These are phyloP conservation scores for Tetranychus piercei DNA, from an alignment of 2,888 invertebrate species.

Conservation along the genomic window DNA sequence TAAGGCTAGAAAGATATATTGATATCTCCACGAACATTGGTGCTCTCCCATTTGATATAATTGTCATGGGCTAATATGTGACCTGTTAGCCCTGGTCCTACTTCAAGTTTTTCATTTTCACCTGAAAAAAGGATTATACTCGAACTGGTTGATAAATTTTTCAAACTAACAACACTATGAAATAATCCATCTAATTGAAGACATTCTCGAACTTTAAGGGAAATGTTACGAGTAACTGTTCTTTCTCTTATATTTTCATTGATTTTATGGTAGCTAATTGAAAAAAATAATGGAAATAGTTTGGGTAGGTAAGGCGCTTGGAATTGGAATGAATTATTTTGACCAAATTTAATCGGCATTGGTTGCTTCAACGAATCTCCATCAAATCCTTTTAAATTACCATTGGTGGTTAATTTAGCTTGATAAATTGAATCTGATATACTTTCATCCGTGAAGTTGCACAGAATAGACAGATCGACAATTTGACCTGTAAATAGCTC, in stretches of 20 bases:
- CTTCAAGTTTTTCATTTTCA: slow-evolving; percentile 10
- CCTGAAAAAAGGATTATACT: neutral
- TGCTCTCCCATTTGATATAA: neutral
- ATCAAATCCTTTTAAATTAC: neutral
- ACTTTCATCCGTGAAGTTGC: neutral
- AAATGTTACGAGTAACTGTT: neutral
- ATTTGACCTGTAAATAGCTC: slow-evolving; percentile 11
- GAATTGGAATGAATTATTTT: slow-evolving; percentile 8
- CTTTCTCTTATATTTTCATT: neutral
- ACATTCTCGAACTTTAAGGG: slow-evolving; percentile 10
- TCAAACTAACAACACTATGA: slow-evolving; percentile 13
- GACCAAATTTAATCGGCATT: neutral
- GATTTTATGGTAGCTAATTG: slow-evolving; percentile 4
- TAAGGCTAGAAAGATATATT: neutral
- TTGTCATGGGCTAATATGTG: slow-evolving; percentile 10
- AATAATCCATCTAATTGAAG: slow-evolving; percentile 6
- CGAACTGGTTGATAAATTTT: neutral
- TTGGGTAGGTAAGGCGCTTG: neutral
- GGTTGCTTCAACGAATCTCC: neutral
- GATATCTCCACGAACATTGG: neutral
- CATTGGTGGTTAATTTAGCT: slow-evolving; percentile 11
- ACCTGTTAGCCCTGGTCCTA: slow-evolving; percentile 9
- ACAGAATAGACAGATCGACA: slow-evolving; percentile 4
- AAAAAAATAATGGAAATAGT: slow-evolving; percentile 2
- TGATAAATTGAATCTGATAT: neutral